A percentile compares a stretch with the other conserved stretches of the same genome.
phyloP scores from a whole-genome alignment of 2,797 vertebrate genomes.

The Eurystomus glaucurus region DNA sequence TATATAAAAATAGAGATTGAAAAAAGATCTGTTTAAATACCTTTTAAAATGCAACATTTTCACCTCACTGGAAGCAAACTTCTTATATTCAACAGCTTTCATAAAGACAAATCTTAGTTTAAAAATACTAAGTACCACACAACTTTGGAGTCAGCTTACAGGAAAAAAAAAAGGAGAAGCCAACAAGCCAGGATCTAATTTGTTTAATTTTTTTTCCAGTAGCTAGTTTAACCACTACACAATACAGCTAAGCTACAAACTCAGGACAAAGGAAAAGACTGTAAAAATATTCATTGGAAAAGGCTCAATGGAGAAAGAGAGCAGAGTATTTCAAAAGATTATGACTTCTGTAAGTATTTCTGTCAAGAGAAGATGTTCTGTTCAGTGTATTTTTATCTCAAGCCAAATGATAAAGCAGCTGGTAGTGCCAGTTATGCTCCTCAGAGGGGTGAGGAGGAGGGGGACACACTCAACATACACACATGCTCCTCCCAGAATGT shows the following conservation, averaged over 20 bases:
- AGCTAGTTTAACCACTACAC: neutral
- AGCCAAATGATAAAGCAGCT: constrained; percentile 74
- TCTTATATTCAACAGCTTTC: neutral
- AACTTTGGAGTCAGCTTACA: neutral
- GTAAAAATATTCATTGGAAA: neutral
- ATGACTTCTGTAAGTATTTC: constrained; percentile 48
- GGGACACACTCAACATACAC: neutral
- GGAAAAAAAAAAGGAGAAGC: neutral
- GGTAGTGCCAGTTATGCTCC: constrained; percentile 74
- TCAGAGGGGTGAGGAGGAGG: constrained; percentile 36
- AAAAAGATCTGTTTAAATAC: neutral
- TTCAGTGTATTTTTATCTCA: constrained; percentile 73
- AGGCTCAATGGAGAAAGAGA: neutral
- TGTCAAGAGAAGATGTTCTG: constrained; percentile 71
- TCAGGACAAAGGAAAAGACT: neutral
- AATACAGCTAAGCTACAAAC: neutral
- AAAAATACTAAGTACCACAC: neutral
- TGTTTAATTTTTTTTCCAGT: neutral
- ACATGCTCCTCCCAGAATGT: neutral
- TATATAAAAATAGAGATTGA: neutral
- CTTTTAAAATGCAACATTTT: neutral
- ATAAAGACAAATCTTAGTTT: neutral
- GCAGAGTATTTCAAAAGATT: constrained; percentile 22
- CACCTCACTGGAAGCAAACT: neutral
- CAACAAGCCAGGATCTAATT: neutral